Evolutionary conservation across 1,140 invertebrate genomes (phyloP).

Genomic region (Ylistrum balloti): DNA sequence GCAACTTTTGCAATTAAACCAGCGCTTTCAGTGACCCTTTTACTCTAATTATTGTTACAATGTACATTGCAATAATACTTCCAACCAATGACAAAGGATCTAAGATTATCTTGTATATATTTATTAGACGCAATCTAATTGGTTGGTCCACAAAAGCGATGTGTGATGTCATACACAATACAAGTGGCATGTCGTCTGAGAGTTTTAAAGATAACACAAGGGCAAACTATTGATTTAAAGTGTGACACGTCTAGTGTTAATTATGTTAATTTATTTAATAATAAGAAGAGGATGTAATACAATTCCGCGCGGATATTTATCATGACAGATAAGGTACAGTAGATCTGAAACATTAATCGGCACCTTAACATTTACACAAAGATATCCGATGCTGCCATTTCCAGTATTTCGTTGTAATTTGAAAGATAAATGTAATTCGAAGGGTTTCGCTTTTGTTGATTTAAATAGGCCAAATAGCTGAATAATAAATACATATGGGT

Average conservation of each 20-base stretch:
- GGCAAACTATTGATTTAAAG: background rate
- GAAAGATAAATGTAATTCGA: no score
- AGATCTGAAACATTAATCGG: background rate
- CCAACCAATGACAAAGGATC: background rate
- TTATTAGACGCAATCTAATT: background rate
- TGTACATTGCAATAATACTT: no score
- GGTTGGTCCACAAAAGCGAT: background rate
- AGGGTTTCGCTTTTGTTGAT: no score
- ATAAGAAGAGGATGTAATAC: background rate
- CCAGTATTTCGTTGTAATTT: no score
- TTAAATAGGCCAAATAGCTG: no score
- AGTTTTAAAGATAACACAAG: background rate
- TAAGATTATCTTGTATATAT: background rate
- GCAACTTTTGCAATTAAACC: no score
- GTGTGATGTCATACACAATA: background rate
- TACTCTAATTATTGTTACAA: no score
- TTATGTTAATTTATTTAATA: background rate
- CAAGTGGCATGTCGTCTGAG: slow-evolving; percentile 1
- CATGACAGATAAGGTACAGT: background rate
- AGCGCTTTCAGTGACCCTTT: no score
- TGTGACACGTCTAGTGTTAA: background rate
- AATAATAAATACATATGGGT: no score
- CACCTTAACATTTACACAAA: no score
- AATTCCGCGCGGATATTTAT: background rate
- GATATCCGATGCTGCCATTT: no score